Conservation (phyloP, 2,797 vertebrate genomes). For the Neosalanx taihuensis region DNA sequence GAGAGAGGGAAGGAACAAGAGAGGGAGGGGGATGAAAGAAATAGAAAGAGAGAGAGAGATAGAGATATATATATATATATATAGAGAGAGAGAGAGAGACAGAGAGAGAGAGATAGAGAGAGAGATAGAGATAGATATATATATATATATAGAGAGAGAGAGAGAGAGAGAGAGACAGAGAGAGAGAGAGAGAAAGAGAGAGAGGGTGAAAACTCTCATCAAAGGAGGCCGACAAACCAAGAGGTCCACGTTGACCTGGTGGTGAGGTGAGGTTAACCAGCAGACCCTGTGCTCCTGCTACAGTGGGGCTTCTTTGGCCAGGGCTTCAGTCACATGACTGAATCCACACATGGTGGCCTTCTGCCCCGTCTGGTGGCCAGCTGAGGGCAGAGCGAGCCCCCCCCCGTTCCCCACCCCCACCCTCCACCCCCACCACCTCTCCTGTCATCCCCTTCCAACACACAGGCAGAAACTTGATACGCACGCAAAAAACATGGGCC, state of each 20-base stretch:
- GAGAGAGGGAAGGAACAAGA: slow-evolving; percentile 34
- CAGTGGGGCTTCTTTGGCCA: neutral
- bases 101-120: neutral
- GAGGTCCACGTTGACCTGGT: neutral
- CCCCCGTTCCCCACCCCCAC: no score
- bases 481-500: neutral
- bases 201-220: neutral
- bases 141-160: neutral
- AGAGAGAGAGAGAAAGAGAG: neutral
- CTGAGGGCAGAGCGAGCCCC: neutral
- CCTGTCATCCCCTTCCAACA: neutral
- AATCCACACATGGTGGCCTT: neutral
- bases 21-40: slow-evolving; percentile 28
- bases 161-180: neutral
- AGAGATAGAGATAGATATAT: neutral
- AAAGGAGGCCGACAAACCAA: neutral
- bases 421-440: no score
- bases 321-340: no score
- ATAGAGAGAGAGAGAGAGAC: slow-evolving; percentile 24
- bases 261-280: neutral
- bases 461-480: neutral
- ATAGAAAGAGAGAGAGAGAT: slow-evolving; percentile 47
- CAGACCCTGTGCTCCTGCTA: neutral
- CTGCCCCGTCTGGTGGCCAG: neutral
- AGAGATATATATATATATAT: slow-evolving; percentile 45